Conservation (phyloP, 2,113 vertebrate genomes). For the Colinus virginianus region DNA sequence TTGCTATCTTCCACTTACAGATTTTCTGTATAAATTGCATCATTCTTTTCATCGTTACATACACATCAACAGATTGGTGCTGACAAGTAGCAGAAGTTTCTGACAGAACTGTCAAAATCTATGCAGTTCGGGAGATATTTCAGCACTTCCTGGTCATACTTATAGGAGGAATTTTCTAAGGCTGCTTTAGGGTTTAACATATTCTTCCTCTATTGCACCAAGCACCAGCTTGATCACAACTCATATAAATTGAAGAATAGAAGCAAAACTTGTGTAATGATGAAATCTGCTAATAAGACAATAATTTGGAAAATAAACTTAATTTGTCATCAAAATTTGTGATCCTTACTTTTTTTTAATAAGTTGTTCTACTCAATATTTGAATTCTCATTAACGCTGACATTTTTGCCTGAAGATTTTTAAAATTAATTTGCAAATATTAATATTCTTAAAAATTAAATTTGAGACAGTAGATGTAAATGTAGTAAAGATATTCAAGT, state of each 20-base stretch:
- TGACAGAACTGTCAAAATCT: background rate
- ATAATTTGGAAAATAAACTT: background rate
- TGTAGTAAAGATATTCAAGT: background rate
- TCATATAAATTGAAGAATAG: background rate
- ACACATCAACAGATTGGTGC: background rate
- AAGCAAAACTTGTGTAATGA: background rate
- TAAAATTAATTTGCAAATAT: background rate
- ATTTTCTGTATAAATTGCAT: background rate
- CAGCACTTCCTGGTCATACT: background rate
- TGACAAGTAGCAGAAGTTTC: background rate
- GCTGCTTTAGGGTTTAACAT: background rate
- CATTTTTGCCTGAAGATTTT: background rate
- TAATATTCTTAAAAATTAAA: slow-evolving; percentile 1
- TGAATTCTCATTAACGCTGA: background rate
- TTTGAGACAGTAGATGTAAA: background rate
- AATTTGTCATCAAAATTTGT: background rate
- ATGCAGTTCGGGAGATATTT: background rate
- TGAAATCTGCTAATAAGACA: background rate
- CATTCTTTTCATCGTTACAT: background rate
- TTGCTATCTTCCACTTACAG: background rate
- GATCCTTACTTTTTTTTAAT: background rate
- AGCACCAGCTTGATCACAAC: background rate
- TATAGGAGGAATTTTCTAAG: background rate
- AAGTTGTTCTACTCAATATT: background rate
- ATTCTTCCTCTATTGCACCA: background rate